Conservation (phyloP, 2,797 vertebrate genomes). For the Pempheris klunzingeri region DNA sequence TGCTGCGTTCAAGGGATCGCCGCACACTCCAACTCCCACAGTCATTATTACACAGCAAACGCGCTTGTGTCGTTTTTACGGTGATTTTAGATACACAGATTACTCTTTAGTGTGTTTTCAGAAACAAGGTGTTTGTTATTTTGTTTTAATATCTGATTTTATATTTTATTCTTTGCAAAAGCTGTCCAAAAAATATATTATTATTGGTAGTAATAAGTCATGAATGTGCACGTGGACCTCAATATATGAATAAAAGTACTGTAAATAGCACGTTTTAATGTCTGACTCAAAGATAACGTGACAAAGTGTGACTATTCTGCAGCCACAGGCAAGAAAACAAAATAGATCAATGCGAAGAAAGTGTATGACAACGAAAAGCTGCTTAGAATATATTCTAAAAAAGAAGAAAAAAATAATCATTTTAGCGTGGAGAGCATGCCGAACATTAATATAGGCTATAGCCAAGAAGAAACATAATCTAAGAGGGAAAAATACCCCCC, state of each 20-base stretch:
- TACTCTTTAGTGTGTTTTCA: not conserved
- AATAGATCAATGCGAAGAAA: not conserved
- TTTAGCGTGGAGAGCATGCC: not conserved
- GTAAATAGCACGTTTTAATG: not conserved
- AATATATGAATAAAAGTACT: not conserved
- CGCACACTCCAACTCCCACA: not conserved
- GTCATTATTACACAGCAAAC: not conserved
- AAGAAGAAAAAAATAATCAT: not conserved
- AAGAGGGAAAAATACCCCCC: not conserved
- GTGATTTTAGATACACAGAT: not conserved
- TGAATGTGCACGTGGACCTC: no score
- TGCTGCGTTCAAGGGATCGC: constrained; percentile 65
- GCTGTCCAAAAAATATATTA: not conserved
- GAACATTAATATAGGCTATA: not conserved
- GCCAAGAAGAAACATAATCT: not conserved
- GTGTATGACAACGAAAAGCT: not conserved
- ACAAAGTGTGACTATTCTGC: not conserved
- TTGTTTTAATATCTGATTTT: not conserved
- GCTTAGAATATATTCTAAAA: not conserved
- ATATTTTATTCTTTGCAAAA: not conserved
- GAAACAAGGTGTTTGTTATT: not conserved
- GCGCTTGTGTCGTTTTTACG: not conserved
- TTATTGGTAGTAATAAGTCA: not conserved
- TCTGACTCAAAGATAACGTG: not conserved
- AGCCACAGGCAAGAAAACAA: not conserved